phyloP scores from a whole-genome alignment of 2,113 vertebrate species.

The Acrocephalus arundinaceus region DNA sequence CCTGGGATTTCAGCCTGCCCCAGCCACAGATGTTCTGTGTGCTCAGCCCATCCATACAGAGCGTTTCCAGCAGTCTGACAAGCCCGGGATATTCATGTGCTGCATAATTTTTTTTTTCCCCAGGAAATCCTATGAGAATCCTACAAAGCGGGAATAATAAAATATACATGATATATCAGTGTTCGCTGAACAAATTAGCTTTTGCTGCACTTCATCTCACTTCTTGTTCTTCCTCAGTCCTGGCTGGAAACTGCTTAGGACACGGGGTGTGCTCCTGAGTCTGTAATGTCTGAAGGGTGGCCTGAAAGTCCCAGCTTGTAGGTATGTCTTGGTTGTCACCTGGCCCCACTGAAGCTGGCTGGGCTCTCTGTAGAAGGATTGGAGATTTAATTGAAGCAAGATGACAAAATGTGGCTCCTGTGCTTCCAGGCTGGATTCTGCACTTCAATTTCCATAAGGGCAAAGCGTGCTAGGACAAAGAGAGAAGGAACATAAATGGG shows the following conservation, averaged over 20 bases:
- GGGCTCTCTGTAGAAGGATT: not conserved
- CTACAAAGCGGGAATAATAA: slow-evolving; percentile 39
- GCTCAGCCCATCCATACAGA: not conserved
- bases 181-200: not conserved
- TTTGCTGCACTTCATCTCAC: not conserved
- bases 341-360: not conserved
- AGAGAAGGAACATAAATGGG: not conserved
- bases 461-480: not conserved
- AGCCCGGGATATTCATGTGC: not conserved
- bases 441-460: not conserved
- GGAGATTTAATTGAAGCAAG: not conserved
- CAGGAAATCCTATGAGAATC: slow-evolving; percentile 28
- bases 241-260: not conserved
- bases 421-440: not conserved
- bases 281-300: not conserved
- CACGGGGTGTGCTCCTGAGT: not conserved
- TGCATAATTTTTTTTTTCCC: not conserved
- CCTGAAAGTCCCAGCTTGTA: not conserved
- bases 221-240: not conserved
- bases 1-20: slow-evolving; percentile 12
- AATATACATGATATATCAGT: slow-evolving; percentile 18
- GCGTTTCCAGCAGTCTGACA: not conserved
- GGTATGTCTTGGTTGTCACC: not conserved
- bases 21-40: not conserved
- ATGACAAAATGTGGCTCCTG: not conserved